Evolutionary conservation across 1,140 invertebrate species (phyloP).

Genomic region (Sogatella furcifera): DNA sequence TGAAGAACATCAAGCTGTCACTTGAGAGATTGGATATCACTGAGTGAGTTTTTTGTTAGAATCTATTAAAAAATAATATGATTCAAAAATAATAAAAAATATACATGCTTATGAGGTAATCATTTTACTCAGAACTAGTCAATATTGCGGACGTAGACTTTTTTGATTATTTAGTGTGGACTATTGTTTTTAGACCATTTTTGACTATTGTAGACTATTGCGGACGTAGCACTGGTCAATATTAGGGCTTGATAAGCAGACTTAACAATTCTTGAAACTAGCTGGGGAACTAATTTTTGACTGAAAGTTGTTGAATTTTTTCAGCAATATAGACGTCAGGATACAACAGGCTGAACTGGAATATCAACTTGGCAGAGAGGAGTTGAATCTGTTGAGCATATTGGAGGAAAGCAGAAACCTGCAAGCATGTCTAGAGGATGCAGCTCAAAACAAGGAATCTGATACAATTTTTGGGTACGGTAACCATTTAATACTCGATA

Average conservation of each 20-base stretch:
- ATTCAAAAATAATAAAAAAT: too few species aligned
- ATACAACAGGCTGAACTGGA: constrained; percentile 83
- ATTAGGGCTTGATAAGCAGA: too few species aligned
- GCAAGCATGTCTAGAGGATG: constrained; percentile 63
- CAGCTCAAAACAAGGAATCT: constrained; percentile 37
- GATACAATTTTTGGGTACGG: constrained; percentile 57
- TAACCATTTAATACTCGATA: constrained; percentile 28
- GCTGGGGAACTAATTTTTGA: not conserved
- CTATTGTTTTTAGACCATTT: too few species aligned
- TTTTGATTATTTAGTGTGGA: too few species aligned
- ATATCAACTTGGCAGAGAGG: constrained; percentile 76
- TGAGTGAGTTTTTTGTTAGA: constrained; percentile 48
- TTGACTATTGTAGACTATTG: too few species aligned
- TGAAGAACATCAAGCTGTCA: constrained; percentile 62
- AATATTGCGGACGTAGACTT: too few species aligned
- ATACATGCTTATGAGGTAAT: too few species aligned
- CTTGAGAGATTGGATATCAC: constrained; percentile 67
- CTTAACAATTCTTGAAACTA: too few species aligned
- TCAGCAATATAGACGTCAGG: constrained; percentile 77
- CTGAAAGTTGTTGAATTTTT: constrained; percentile 1
- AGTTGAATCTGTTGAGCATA: constrained; percentile 70
- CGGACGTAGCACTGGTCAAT: too few species aligned
- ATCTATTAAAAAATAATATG: too few species aligned
- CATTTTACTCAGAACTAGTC: too few species aligned
- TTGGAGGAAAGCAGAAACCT: constrained; percentile 72